Conservation (phyloP, 2,888 invertebrate species). For the Carabus problematicus region DNA sequence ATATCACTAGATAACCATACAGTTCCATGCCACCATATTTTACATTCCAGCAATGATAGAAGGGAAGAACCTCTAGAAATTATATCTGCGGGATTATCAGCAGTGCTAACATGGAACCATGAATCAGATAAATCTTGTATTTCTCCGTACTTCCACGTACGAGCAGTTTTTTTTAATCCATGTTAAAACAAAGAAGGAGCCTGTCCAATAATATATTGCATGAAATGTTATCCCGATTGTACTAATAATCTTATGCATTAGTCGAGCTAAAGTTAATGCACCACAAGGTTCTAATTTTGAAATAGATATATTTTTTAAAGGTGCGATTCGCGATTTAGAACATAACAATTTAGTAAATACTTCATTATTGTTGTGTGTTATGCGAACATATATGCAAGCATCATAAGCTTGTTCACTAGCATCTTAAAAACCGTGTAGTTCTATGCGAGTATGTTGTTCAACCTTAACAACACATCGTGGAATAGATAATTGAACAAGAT, state of each 20-base stretch:
- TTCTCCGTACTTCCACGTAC: slow-evolving; percentile 41
- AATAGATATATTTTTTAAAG: slow-evolving; percentile 24
- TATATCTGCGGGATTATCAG: slow-evolving; percentile 44
- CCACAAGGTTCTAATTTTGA: slow-evolving; percentile 32
- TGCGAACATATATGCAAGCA: slow-evolving; percentile 45
- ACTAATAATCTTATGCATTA: neutral
- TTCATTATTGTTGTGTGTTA: slow-evolving; percentile 3
- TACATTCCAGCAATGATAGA: neutral
- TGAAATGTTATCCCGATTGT: neutral
- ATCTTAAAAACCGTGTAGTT: slow-evolving; percentile 47
- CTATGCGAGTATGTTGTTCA: slow-evolving; percentile 16
- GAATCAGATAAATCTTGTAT: slow-evolving; percentile 38
- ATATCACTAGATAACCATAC: slow-evolving; percentile 28
- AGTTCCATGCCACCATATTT: slow-evolving; percentile 27
- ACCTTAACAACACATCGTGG: neutral
- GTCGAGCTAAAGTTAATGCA: neutral
- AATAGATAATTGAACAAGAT: neutral
- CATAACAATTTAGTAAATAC: slow-evolving; percentile 12
- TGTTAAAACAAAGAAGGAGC: slow-evolving; percentile 45
- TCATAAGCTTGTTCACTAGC: slow-evolving; percentile 47
- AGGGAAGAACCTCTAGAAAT: slow-evolving; percentile 40
- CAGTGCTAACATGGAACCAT: slow-evolving; percentile 43
- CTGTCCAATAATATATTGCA: slow-evolving; percentile 45
- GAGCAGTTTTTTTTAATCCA: slow-evolving; percentile 43
- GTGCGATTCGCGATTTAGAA: slow-evolving; percentile 41